A percentile compares a stretch with the other conserved stretches of the same genome.
Evolutionary conservation across 2,113 vertebrate genomes (phyloP).

Genomic region (Platichthys stellatus): DNA sequence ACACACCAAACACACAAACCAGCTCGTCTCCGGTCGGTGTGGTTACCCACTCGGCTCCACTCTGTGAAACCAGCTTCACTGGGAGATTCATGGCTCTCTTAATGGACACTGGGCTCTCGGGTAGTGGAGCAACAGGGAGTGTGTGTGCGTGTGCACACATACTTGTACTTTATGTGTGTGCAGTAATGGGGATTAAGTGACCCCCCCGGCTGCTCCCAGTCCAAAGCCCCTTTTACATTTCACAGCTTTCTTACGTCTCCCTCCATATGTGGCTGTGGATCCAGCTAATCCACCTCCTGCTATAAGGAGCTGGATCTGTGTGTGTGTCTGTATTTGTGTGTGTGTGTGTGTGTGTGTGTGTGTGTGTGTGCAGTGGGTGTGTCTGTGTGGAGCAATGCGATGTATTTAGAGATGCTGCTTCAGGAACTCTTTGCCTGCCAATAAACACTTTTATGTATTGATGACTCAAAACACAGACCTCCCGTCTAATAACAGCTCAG

Average conservation of each 20-base stretch:
- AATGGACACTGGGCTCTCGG: constrained; percentile 72
- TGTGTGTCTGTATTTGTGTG: constrained; percentile 34
- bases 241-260: constrained; percentile 69
- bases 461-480: constrained; percentile 53
- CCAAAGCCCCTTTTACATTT: constrained; percentile 73
- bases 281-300: constrained; percentile 58
- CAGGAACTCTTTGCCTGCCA: constrained; percentile 40
- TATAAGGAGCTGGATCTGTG: constrained; percentile 49
- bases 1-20: constrained; percentile 28
- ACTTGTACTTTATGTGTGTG: constrained; percentile 66
- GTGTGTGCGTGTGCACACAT: constrained; percentile 39
- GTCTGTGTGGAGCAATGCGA: constrained; percentile 39
- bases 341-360: constrained; percentile 16
- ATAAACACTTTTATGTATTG: constrained; percentile 40
- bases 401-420: constrained; percentile 51
- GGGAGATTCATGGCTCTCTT: constrained; percentile 74
- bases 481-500: constrained; percentile 38
- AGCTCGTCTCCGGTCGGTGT: constrained; percentile 31
- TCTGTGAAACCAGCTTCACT: constrained; percentile 79
- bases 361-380: constrained; percentile 21
- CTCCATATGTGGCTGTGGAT: constrained; percentile 40
- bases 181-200: constrained; percentile 70
- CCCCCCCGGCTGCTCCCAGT: constrained; percentile 63
- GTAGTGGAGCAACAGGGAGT: constrained; percentile 46
- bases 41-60: constrained; percentile 54